These are phyloP conservation scores for Acromyrmex charruanus DNA, from an alignment of 1,140 invertebrate species.

Conservation along the genomic window DNA sequence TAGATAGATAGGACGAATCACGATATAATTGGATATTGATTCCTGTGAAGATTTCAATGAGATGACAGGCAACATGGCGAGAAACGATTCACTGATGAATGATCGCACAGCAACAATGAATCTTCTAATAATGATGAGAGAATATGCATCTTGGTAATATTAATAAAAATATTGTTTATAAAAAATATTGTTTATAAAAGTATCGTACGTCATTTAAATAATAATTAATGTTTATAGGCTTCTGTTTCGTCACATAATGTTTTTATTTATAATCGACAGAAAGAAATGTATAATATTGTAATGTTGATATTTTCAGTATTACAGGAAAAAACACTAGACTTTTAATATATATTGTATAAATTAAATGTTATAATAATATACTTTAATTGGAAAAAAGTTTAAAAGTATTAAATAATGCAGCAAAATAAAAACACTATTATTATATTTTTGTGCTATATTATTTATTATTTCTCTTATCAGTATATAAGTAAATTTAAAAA, in stretches of 20 bases:
- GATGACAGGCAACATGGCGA: constrained; percentile 44
- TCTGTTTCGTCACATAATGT: constrained; percentile 27
- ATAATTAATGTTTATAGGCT: constrained; percentile 8
- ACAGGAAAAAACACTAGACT: background rate
- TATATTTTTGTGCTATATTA: background rate
- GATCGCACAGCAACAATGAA: constrained; percentile 56
- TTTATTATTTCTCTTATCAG: background rate
- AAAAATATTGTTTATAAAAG: constrained; percentile 27
- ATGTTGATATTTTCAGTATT: constrained; percentile 1
- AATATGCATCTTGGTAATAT: constrained; percentile 19
- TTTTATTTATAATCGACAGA: background rate
- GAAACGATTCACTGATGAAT: constrained; percentile 58
- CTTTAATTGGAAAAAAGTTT: background rate
- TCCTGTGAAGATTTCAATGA: constrained; percentile 56
- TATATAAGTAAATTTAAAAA: background rate
- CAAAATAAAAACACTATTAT: background rate
- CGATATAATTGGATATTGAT: constrained; percentile 62
- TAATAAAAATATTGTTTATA: constrained; percentile 20
- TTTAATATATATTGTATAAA: too few species aligned
- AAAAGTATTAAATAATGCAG: background rate
- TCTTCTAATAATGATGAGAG: constrained; percentile 42
- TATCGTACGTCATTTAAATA: background rate
- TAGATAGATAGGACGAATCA: background rate
- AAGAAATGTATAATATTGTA: background rate
- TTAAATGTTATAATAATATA: background rate